Conservation (phyloP, 2,113 vertebrate genomes). For the Apteryx owenii region DNA sequence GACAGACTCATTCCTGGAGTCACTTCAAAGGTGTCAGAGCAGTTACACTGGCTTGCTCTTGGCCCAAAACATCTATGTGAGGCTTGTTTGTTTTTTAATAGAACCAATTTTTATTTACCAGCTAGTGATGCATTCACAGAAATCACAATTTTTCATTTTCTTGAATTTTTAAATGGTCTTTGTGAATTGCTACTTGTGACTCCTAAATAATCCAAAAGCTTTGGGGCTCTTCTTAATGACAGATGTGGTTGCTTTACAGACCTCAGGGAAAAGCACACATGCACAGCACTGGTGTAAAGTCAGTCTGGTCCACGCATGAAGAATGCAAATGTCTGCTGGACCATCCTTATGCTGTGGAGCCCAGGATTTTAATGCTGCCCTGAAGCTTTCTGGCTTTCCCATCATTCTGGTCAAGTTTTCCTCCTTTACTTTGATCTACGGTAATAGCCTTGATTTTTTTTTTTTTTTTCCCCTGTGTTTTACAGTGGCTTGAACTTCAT, state of each 20-base stretch:
- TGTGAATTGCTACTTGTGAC: neutral
- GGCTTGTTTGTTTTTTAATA: neutral
- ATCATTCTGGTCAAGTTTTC: neutral
- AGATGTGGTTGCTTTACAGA: neutral
- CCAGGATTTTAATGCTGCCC: neutral
- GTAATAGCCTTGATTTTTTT: neutral
- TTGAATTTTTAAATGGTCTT: neutral
- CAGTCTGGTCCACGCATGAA: rapidly evolving
- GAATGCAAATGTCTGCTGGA: neutral
- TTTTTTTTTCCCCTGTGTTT: neutral
- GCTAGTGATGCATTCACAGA: neutral
- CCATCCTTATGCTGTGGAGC: neutral
- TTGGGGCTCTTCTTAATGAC: neutral
- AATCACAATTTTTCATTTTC: neutral
- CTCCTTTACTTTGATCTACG: neutral
- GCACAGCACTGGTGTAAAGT: neutral
- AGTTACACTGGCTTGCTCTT: neutral
- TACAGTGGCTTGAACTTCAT: constrained; percentile 96
- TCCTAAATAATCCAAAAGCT: neutral
- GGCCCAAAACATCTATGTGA: neutral
- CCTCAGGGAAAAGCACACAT: too few relatives aligned
- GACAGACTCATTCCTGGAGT: neutral
- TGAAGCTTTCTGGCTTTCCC: neutral
- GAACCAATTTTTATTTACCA: neutral
- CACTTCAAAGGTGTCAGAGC: neutral